Evolutionary conservation across 2,113 vertebrate genomes (phyloP).

Genomic region (Trematocara macrostoma): DNA sequence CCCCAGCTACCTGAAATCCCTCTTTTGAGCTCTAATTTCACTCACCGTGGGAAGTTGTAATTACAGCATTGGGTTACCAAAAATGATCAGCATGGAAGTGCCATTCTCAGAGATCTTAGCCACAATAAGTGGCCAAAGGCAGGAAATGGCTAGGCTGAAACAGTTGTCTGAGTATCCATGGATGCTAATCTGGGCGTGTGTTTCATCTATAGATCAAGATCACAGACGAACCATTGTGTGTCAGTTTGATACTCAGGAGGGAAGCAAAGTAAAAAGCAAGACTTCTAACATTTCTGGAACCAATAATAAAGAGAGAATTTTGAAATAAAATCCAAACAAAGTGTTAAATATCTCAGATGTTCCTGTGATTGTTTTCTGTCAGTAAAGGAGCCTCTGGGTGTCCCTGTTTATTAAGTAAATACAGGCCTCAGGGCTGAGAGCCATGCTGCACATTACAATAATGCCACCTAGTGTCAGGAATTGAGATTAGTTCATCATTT

Average conservation of each 20-base stretch:
- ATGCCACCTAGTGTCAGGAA: conserved; percentile 17
- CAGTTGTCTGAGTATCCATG: not conserved
- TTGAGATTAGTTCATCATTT: not conserved
- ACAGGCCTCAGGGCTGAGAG: not conserved
- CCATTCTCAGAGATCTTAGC: conserved; percentile 24
- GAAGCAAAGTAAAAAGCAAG: not conserved
- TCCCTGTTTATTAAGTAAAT: conserved; percentile 8
- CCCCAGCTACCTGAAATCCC: conserved; percentile 36
- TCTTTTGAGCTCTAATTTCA: conserved; percentile 53
- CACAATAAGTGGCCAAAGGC: not conserved
- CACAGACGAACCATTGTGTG: not conserved
- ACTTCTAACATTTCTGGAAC: not conserved
- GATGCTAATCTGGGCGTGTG: not conserved
- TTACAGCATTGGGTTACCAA: conserved; percentile 61
- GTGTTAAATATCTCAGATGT: not conserved
- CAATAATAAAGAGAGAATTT: not conserved
- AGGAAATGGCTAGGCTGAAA: conserved; percentile 1
- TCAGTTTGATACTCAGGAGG: not conserved
- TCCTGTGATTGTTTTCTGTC: conserved; percentile 9
- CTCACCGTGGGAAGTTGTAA: conserved; percentile 62
- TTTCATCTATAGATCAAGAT: not conserved
- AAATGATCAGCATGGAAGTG: conserved; percentile 1
- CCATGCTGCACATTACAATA: not conserved
- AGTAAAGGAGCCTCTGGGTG: not conserved
- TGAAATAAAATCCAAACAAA: not conserved